Percentiles rank a stretch among this genome's conserved stretches.
phyloP scores from a whole-genome alignment of 2,797 vertebrate species.

The Ficedula albicollis region DNA sequence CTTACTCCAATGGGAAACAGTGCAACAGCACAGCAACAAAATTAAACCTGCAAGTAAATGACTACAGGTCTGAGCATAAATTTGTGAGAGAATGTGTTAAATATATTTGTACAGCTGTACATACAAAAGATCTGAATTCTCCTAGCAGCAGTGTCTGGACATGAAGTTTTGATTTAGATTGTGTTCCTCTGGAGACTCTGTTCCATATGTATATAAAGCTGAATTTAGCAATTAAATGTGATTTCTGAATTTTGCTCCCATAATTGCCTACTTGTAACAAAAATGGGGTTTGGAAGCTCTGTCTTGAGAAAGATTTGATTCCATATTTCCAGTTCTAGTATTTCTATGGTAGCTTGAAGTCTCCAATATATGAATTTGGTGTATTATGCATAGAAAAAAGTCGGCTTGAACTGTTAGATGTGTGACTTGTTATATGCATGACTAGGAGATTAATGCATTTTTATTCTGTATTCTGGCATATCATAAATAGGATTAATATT shows the following conservation, averaged over 20 bases:
- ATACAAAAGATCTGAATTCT: not conserved
- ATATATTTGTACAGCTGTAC: constrained; percentile 25
- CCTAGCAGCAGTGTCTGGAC: not conserved
- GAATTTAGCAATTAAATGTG: not conserved
- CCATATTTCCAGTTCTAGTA: not conserved
- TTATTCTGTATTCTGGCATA: not conserved
- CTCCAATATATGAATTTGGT: not conserved
- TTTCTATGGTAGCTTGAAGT: not conserved
- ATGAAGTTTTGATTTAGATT: not conserved
- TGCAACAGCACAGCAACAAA: not conserved
- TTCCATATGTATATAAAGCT: not conserved
- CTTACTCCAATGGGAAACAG: not conserved
- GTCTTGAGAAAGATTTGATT: not conserved
- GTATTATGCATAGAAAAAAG: not conserved
- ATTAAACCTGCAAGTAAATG: not conserved
- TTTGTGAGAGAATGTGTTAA: not conserved
- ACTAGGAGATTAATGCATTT: not conserved
- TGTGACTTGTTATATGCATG: not conserved
- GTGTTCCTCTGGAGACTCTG: not conserved
- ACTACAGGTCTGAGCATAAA: not conserved
- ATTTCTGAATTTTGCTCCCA: not conserved
- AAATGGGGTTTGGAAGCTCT: not conserved
- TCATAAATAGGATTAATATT: not conserved
- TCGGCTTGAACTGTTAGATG: not conserved
- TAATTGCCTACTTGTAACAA: not conserved